Base-by-base conservation (phyloP, 2,888 invertebrate species). In the Venustoraphidia nigricollis region DNA sequence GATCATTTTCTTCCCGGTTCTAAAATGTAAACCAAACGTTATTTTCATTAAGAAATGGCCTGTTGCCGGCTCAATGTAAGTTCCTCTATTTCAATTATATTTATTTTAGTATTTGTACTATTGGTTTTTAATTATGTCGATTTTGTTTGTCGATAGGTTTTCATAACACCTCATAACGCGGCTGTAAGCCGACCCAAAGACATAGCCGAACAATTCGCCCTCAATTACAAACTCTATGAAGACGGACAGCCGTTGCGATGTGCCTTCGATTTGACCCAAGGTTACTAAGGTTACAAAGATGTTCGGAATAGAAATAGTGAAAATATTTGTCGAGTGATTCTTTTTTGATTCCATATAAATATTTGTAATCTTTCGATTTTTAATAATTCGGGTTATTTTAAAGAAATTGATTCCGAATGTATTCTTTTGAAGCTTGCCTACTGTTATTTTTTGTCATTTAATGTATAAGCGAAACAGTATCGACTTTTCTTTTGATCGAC, bases 111-210 rank as follows among this genome's bases (percentile, higher is more conserved):
- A 27, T 27, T 27, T 27, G 3, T 47, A 4, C 38, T 41, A 49
- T 9, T 45, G 43, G 27, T 44, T 45, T 42, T 36, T 54, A 41
- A 47, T 44, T 44, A 44, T 49, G 44, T 40, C 41, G 41, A 48
- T 46, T 45, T 43, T 53, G 52, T 58, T 53, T 52, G 42, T 55
- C 54, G 59, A 52, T 49, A 70, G 69, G 67, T 71, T 3, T 62
- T 59, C 36, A 67, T 71, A 34, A 66, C 69, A 17, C 71, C 72
- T 5, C 72, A 72, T 55, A 62, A 67, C 10, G 60, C 70, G 13
- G 70, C 65, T 10, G 53, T 62, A 17, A 65, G 66, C 46, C 58
- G 65, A 47, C 55, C 66, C 0, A 57, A 62, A 52, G 66, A 71
- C 57, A 62, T 74, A 41, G 70, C 70, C 4, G 60, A 63, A 50